Percentiles rank a stretch among this genome's conserved stretches.
phyloP scores from a whole-genome alignment of 2,888 invertebrate species.

The Trachelus stipa region DNA sequence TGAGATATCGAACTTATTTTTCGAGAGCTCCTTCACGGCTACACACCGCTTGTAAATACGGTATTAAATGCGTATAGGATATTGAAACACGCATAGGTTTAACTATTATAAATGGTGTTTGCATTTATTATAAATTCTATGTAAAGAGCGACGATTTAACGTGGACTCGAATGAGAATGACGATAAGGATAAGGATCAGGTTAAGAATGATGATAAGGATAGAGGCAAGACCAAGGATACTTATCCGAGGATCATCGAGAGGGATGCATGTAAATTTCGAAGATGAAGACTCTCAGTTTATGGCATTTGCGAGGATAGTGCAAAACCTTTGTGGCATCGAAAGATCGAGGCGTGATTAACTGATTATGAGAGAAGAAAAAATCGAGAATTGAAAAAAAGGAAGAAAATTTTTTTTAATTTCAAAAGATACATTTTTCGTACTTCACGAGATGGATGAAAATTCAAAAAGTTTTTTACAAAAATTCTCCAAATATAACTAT shows the following conservation, averaged over 20 bases:
- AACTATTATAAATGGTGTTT: conserved; percentile 47
- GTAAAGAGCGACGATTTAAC: conserved; percentile 32
- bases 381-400: neutral
- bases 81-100: conserved; percentile 14
- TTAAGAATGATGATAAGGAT: neutral
- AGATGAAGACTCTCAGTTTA: neutral
- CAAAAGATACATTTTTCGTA: too few species aligned
- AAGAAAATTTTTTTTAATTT: too few species aligned
- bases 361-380: neutral
- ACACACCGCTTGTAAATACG: conserved; percentile 7
- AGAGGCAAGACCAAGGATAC: neutral
- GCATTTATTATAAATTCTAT: conserved; percentile 58
- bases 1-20: neutral
- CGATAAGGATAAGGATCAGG: neutral
- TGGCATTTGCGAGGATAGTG: conserved; percentile 7
- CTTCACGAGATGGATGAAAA: neutral
- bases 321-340: neutral
- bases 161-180: neutral
- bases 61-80: neutral
- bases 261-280: neutral
- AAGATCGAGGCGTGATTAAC: neutral
- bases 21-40: conserved; percentile 4
- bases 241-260: neutral
- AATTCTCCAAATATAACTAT: neutral
- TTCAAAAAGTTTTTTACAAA: neutral